Evolutionary conservation across 2,888 invertebrate species (phyloP).

Genomic region (Abrostola triplasia): DNA sequence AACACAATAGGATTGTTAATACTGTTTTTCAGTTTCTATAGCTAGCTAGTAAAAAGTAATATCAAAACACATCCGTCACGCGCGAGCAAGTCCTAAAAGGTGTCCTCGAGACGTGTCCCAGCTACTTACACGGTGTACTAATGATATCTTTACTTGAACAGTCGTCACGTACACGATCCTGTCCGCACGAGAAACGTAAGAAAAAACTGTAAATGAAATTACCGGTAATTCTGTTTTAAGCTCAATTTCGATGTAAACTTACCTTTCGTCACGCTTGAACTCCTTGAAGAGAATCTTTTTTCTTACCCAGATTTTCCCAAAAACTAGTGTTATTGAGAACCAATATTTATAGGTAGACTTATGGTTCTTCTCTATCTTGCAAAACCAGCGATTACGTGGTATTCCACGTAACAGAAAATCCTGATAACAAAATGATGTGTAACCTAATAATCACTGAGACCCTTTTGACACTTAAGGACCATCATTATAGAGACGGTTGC

Average conservation of each 20-base stretch:
- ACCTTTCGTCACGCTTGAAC: too few species aligned
- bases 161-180: conserved; percentile 35
- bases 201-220: conserved; percentile 7
- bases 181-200: conserved; percentile 10
- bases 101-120: conserved; percentile 47
- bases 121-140: conserved; percentile 19
- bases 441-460: too few species aligned
- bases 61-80: conserved; percentile 40
- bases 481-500: too few species aligned
- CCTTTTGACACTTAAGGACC: too few species aligned
- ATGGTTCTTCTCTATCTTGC: too few species aligned
- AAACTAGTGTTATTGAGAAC: too few species aligned
- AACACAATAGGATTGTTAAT: conserved; percentile 43
- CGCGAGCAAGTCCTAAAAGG: conserved; percentile 38
- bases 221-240: background rate
- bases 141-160: conserved; percentile 37
- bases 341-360: too few species aligned
- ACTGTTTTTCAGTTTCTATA: conserved; percentile 18
- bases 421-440: too few species aligned
- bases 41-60: conserved; percentile 33
- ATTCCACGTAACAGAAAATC: too few species aligned
- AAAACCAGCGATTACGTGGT: too few species aligned
- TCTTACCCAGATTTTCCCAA: too few species aligned
- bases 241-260: background rate
- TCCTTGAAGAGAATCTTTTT: too few species aligned